Conservation (phyloP, 2,113 vertebrate genomes). For the Desmodus rotundus region DNA sequence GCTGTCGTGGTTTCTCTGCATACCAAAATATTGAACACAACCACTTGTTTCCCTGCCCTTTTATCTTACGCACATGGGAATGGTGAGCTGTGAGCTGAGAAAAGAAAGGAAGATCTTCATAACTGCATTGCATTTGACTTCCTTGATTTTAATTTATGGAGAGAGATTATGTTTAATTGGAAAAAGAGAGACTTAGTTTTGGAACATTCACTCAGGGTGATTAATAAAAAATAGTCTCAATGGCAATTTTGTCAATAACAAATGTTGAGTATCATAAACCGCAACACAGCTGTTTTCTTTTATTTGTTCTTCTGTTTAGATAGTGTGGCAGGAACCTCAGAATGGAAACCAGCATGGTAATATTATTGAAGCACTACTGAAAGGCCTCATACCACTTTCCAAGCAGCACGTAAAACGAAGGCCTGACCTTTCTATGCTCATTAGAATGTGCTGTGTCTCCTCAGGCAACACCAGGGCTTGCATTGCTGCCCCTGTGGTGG, state of each 20-base stretch:
- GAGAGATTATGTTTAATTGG: conserved; percentile 52
- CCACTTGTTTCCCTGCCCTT: background rate
- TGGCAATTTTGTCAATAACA: conserved; percentile 36
- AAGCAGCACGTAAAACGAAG: background rate
- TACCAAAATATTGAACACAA: conserved; percentile 39
- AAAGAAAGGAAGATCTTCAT: conserved; percentile 10
- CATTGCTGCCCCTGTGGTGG: background rate
- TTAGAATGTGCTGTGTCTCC: background rate
- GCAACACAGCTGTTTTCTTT: conserved; percentile 53
- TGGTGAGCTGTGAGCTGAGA: conserved; percentile 18
- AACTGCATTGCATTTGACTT: conserved; percentile 26
- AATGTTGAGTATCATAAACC: background rate
- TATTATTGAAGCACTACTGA: conserved; percentile 6
- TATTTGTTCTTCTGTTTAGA: conserved; percentile 30
- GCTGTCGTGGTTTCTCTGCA: background rate
- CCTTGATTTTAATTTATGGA: conserved; percentile 45
- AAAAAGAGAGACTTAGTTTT: conserved; percentile 47
- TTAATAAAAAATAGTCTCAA: conserved; percentile 44
- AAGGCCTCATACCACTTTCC: background rate
- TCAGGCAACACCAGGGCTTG: background rate
- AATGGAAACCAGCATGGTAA: background rate
- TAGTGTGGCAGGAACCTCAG: conserved; percentile 1
- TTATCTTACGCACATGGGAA: conserved; percentile 5
- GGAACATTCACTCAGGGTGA: conserved; percentile 34
- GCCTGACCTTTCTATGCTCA: background rate